Evolutionary conservation across 1,140 invertebrate genomes (phyloP), one percentile per base, ranked within the genome.

Genomic region (Caenorhabditis tropicalis): DNA sequence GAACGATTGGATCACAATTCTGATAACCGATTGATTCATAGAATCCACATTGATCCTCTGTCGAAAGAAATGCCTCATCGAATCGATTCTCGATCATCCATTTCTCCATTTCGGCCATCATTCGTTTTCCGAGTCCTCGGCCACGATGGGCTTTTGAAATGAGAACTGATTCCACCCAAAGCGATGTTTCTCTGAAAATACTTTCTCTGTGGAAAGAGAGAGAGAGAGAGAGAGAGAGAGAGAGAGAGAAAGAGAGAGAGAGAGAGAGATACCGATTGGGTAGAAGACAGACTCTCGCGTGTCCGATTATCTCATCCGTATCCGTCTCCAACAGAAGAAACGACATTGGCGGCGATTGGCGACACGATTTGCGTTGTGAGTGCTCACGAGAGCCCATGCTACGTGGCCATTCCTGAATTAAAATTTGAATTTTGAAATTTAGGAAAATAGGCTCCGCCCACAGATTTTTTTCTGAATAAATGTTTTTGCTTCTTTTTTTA

Each of bases 391-490:
- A 65, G 16, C 58, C 74, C 16, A 82, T 31, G 16, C 83, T 84
- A 24, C 83, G 70, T 21, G 83, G 83, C 83, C 83, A 84, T 84
- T 84, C 83, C 83, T 84, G 74, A 49, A 83, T 0, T 6, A 12
- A 43, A 43, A 43, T 48, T 15, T 24, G 10, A 1, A 70, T 36
- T 9, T 56, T 56, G 21, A 56, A 51, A 51, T 1, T n/a, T 51
- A 2, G 2, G 24, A 56, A 56, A 27, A 27, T 56, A 51, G 48
- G 39, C 39, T 43, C 12, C n/a, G n/a, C n/a, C n/a, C n/a, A n/a
- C n/a, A n/a, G n/a, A n/a, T n/a, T n/a, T n/a, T n/a, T n/a, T n/a
- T n/a, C n/a, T n/a, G n/a, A n/a, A n/a, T n/a, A n/a, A n/a, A n/a
- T n/a, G n/a, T n/a, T n/a, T n/a, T n/a, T n/a, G n/a, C n/a, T n/a